phyloP scores from a whole-genome alignment of 1,140 invertebrate genomes.

The Latrodectus geometricus region DNA sequence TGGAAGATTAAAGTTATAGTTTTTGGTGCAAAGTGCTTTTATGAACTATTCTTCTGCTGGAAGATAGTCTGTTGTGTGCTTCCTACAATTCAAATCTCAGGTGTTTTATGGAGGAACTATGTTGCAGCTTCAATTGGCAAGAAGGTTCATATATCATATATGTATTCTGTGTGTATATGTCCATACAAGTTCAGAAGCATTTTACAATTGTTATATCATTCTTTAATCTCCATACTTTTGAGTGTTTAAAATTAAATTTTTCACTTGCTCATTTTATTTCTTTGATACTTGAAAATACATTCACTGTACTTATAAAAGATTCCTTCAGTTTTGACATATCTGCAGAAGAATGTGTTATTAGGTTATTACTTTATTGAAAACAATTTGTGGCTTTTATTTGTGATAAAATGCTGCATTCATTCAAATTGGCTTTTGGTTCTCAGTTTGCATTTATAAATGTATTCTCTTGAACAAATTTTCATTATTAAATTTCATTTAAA shows the following conservation, averaged over 20 bases:
- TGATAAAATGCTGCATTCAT: too few relatives aligned
- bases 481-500: too few relatives aligned
- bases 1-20: background rate
- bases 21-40: slow-evolving; percentile 52
- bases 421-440: too few relatives aligned
- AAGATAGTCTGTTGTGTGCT: slow-evolving; percentile 38
- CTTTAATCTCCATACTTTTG: slow-evolving; percentile 7
- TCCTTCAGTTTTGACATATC: too few relatives aligned
- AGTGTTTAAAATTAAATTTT: too few relatives aligned
- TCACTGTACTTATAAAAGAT: background rate
- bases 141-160: slow-evolving; percentile 44
- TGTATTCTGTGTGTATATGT: slow-evolving; percentile 26
- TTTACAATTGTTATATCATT: slow-evolving; percentile 35
- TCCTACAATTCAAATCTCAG: slow-evolving; percentile 56
- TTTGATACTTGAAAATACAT: background rate
- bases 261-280: too few relatives aligned
- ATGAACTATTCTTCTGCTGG: slow-evolving; percentile 12
- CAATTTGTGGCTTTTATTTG: too few relatives aligned
- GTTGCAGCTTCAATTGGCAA: slow-evolving; percentile 31
- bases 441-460: too few relatives aligned
- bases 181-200: slow-evolving; percentile 4
- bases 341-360: too few relatives aligned
- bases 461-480: too few relatives aligned
- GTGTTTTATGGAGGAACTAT: slow-evolving; percentile 53
- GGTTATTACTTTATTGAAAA: too few relatives aligned